Percentiles rank a stretch among this genome's conserved stretches.
phyloP scores from a whole-genome alignment of 2,888 invertebrate genomes.

The Monopis laevigella region DNA sequence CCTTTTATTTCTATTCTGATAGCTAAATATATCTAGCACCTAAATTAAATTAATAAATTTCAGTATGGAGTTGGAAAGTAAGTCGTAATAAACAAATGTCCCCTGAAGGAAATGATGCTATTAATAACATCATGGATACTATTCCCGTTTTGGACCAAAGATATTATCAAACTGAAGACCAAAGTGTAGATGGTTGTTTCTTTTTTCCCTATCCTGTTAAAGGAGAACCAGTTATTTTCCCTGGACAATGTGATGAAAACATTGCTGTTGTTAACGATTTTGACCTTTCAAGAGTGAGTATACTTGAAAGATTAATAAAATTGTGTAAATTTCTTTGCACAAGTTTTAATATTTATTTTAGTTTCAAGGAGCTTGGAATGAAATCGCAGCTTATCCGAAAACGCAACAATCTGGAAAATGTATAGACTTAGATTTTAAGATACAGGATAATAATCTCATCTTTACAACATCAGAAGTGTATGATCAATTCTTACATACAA shows the following conservation, averaged over 20 bases:
- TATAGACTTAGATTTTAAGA: not conserved
- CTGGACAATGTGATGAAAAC: constrained; percentile 35
- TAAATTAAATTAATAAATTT: constrained; percentile 13
- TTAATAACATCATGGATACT: constrained; percentile 27
- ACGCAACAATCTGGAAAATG: constrained; percentile 31
- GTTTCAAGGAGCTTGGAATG: constrained; percentile 41
- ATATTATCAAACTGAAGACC: constrained; percentile 30
- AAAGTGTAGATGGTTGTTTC: constrained; percentile 39
- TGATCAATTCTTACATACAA: constrained; percentile 25
- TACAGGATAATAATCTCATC: not conserved
- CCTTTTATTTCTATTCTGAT: constrained; percentile 1
- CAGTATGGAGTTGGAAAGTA: constrained; percentile 47
- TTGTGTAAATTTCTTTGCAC: not conserved
- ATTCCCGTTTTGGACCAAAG: constrained; percentile 29
- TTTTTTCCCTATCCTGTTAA: constrained; percentile 36
- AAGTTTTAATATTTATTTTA: constrained; percentile 27
- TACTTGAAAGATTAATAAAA: too few relatives aligned
- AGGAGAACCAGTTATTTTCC: constrained; percentile 37
- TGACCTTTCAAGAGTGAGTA: constrained; percentile 26
- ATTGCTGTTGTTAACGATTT: constrained; percentile 30
- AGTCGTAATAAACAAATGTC: constrained; percentile 33
- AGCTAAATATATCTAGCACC: not conserved
- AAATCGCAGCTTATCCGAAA: constrained; percentile 36
- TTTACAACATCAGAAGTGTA: not conserved
- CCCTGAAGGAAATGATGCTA: constrained; percentile 22